A percentile compares a stretch with the other conserved stretches of the same genome.
Evolutionary conservation across 2,113 vertebrate species (phyloP).

Genomic region (Spheniscus mendiculus): DNA sequence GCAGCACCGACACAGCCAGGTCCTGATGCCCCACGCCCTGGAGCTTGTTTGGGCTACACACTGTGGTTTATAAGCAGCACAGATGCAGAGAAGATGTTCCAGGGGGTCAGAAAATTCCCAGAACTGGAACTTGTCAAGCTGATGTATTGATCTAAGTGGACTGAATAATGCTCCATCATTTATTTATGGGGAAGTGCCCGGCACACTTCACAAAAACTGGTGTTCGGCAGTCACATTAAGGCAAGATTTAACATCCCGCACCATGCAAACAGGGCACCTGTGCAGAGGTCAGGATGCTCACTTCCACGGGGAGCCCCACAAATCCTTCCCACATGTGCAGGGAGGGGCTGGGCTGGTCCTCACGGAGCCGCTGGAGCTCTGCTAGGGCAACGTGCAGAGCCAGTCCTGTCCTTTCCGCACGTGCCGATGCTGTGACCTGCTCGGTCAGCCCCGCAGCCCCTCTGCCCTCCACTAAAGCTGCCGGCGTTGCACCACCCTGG

Average conservation of each 20-base stretch:
- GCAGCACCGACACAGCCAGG: background rate
- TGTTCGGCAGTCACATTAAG: background rate
- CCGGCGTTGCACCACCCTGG: background rate
- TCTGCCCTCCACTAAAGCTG: background rate
- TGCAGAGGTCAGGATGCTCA: background rate
- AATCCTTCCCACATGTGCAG: background rate
- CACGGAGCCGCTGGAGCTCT: background rate
- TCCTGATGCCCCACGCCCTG: background rate
- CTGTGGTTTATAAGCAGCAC: background rate
- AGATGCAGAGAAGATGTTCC: background rate
- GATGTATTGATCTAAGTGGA: conserved; percentile 54
- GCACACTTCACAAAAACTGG: conserved; percentile 36
- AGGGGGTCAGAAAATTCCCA: conserved; percentile 43
- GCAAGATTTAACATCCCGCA: conserved; percentile 2
- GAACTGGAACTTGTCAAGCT: conserved; percentile 46
- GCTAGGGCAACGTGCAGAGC: background rate
- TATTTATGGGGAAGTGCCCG: conserved; percentile 41
- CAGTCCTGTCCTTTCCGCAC: rapidly evolving
- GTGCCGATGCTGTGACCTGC: rapidly evolving
- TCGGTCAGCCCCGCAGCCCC: background rate
- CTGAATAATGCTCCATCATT: conserved; percentile 55
- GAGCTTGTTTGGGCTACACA: background rate
- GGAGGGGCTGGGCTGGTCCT: background rate
- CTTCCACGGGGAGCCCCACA: background rate
- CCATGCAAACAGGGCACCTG: conserved; percentile 7